Evolutionary conservation across 1,140 invertebrate species (phyloP).

Genomic region (Sinella curviseta): DNA sequence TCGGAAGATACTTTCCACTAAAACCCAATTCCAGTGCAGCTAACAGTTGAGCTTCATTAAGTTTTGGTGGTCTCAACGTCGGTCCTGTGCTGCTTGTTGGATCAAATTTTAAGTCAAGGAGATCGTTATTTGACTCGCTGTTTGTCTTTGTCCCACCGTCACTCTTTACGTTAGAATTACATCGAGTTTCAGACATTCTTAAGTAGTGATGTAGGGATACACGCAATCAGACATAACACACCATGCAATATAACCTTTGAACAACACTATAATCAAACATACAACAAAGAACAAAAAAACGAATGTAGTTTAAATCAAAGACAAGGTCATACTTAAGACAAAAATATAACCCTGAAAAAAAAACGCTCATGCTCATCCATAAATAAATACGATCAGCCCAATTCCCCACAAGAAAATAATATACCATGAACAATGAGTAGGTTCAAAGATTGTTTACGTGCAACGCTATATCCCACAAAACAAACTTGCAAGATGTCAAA

Average conservation of each 20-base stretch:
- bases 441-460: too few relatives aligned
- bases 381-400: too few relatives aligned
- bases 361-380: too few relatives aligned
- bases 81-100: neutral
- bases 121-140: neutral
- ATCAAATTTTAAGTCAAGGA: neutral
- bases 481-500: too few relatives aligned
- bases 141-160: neutral
- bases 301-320: neutral
- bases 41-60: slow-evolving; percentile 1
- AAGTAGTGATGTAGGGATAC: neutral
- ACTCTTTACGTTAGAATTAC: neutral
- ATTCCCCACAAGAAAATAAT: too few relatives aligned
- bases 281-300: neutral
- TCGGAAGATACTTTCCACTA: slow-evolving; percentile 18
- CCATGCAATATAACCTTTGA: neutral
- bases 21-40: slow-evolving; percentile 9
- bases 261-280: neutral
- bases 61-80: neutral
- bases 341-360: too few relatives aligned
- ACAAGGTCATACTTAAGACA: neutral
- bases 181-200: neutral
- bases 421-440: too few relatives aligned
- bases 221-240: too few relatives aligned
- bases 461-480: too few relatives aligned